These are phyloP conservation scores for Telmatherina bonti DNA, from an alignment of 2,797 vertebrate species.

Conservation along the genomic window DNA sequence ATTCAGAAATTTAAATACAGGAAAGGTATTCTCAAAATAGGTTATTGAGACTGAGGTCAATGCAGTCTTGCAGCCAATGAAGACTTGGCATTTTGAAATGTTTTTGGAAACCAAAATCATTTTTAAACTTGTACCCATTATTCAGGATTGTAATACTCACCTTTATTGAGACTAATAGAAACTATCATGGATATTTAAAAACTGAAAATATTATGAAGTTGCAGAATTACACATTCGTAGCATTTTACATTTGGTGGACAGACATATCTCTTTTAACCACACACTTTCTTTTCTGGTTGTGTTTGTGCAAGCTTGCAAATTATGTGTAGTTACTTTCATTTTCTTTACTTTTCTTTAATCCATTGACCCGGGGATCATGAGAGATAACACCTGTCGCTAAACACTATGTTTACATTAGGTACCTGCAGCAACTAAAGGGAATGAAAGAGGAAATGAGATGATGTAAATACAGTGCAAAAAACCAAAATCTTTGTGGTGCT, in stretches of 20 bases:
- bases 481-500: no score
- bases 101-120: no score
- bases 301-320: not conserved
- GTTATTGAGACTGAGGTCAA: not conserved
- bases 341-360: not conserved
- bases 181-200: no score
- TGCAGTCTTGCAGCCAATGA: not conserved
- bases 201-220: no score
- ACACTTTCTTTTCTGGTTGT: not conserved
- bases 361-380: not conserved
- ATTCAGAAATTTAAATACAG: conserved; percentile 3
- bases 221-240: no score
- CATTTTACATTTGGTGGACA: no score
- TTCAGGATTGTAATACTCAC: no score
- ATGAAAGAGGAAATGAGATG: conserved; percentile 5
- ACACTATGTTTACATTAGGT: conserved; percentile 2
- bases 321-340: not conserved
- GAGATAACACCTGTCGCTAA: not conserved
- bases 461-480: conserved; percentile 1
- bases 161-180: no score
- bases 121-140: no score
- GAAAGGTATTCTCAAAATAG: not conserved
- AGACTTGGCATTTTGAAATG: no score
- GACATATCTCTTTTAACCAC: no score
- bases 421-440: not conserved